Conservation (phyloP, 2,888 invertebrate genomes). For the Sinelater perroti region DNA sequence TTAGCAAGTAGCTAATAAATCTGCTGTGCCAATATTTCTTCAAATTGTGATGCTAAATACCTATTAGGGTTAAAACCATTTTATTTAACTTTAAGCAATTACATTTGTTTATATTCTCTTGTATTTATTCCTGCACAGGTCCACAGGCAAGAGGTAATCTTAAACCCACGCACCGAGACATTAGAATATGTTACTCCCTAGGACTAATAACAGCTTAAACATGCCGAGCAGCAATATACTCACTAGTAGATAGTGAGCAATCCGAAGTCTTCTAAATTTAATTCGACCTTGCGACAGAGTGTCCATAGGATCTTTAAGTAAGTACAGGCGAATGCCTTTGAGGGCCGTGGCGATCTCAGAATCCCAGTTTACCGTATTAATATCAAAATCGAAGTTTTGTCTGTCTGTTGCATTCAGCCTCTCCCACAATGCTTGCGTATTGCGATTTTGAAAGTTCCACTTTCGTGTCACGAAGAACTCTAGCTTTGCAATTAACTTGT, state of each 20-base stretch:
- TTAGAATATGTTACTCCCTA: background rate
- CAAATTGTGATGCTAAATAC: too few species aligned
- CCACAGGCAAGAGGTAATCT: too few species aligned
- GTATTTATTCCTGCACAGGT: too few species aligned
- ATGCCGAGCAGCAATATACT: background rate
- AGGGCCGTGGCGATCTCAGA: conserved; percentile 73
- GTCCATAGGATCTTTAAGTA: conserved; percentile 78
- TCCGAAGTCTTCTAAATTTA: conserved; percentile 56
- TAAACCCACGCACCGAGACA: too few species aligned
- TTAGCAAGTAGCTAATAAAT: too few species aligned
- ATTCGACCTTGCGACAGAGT: conserved; percentile 71
- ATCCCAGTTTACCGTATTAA: conserved; percentile 75
- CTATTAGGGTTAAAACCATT: too few species aligned
- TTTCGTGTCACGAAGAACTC: conserved; percentile 79
- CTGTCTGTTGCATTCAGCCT: conserved; percentile 60
- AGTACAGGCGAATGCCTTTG: conserved; percentile 74
- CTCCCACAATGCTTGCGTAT: conserved; percentile 67
- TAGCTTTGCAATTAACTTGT: conserved; percentile 77
- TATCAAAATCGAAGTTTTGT: conserved; percentile 75
- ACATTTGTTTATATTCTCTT: too few species aligned
- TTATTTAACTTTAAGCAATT: too few species aligned
- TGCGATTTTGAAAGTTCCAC: conserved; percentile 64
- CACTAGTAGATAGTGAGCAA: conserved; percentile 46
- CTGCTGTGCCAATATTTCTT: too few species aligned
- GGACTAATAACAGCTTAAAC: background rate